Evolutionary conservation across 2,888 invertebrate species (phyloP).

Genomic region (Nephrotoma guestfalica): DNA sequence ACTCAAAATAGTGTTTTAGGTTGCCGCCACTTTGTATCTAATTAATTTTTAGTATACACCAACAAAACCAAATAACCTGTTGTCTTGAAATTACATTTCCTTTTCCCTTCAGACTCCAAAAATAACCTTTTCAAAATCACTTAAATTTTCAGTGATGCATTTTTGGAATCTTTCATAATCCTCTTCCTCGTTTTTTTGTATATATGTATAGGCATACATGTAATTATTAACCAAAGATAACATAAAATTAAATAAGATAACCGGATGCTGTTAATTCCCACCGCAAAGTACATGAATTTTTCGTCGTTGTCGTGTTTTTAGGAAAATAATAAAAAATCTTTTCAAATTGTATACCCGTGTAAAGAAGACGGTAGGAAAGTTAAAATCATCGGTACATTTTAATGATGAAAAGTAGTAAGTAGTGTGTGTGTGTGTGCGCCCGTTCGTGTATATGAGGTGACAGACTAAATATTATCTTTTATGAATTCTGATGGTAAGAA

Average conservation of each 20-base stretch:
- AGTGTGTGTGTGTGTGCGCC: background rate
- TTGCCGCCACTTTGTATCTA: background rate
- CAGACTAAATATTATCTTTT: background rate
- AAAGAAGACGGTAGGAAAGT: background rate
- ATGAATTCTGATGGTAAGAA: background rate
- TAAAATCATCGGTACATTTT: background rate
- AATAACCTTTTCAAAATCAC: background rate
- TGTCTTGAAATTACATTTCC: background rate
- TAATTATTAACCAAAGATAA: background rate
- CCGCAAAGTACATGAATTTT: background rate
- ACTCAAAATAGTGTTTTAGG: background rate
- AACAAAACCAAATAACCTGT: background rate
- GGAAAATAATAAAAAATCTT: background rate
- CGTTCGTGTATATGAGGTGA: background rate
- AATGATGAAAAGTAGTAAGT: background rate
- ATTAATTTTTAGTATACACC: background rate
- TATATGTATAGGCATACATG: background rate
- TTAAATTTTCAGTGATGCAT: background rate
- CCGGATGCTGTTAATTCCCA: slow-evolving; percentile 5
- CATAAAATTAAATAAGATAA: background rate
- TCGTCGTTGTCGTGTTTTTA: background rate
- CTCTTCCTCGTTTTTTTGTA: background rate
- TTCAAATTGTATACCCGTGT: background rate
- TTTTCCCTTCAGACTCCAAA: background rate
- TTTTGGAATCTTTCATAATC: background rate